A percentile compares a stretch with the other conserved stretches of the same genome.
These are phyloP conservation scores for Phylloscopus trochilus DNA, from an alignment of 2,113 vertebrate genomes.

Conservation along the genomic window DNA sequence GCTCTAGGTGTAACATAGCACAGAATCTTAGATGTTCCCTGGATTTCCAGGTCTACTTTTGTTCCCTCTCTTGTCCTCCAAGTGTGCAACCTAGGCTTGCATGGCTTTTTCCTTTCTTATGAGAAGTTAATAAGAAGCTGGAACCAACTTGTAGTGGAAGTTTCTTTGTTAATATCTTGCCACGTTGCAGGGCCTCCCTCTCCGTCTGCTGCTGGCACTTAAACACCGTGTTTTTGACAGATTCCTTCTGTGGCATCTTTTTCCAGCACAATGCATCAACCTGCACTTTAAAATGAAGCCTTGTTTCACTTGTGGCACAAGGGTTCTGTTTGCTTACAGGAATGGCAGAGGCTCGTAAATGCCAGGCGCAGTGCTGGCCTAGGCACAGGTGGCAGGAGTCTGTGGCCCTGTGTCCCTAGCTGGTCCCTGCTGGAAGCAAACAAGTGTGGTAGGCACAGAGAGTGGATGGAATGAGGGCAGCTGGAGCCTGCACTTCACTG, in stretches of 20 bases:
- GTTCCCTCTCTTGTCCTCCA: neutral
- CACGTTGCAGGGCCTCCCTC: neutral
- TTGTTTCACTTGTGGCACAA: neutral
- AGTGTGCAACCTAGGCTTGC: no score
- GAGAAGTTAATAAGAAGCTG: neutral
- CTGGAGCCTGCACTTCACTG: neutral
- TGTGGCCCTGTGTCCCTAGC: rapidly evolving
- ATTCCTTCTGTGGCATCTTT: neutral
- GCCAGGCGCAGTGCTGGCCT: neutral
- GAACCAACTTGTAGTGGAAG: neutral
- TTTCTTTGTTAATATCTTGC: neutral
- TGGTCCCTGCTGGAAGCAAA: rapidly evolving
- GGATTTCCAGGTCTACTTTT: neutral
- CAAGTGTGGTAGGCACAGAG: neutral
- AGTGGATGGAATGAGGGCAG: neutral
- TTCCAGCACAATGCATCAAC: neutral
- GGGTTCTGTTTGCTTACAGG: neutral
- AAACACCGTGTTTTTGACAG: neutral
- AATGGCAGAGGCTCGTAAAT: neutral
- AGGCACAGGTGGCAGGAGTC: rapidly evolving
- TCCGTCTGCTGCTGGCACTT: neutral
- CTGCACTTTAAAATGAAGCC: neutral
- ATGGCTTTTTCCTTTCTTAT: neutral
- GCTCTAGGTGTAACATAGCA: neutral
- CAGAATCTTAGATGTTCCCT: neutral